Percentiles rank a stretch among this genome's conserved stretches.
These are phyloP conservation scores for Hydrocynus forskahlii DNA, from an alignment of 2,797 vertebrate genomes.

Conservation along the genomic window DNA sequence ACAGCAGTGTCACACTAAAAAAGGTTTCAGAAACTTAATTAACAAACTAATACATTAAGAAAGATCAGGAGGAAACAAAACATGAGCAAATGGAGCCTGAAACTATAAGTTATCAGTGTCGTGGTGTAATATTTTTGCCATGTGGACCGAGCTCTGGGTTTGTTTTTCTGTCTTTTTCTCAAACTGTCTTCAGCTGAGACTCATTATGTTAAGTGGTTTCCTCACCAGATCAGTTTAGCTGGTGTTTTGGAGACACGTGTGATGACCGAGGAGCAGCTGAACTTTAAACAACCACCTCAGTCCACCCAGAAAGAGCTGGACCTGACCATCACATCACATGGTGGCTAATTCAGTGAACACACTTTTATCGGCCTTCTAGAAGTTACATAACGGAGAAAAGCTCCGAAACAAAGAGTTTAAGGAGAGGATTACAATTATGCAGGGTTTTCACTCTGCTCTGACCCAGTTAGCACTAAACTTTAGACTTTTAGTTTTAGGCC, in stretches of 20 bases:
- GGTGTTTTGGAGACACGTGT: background rate
- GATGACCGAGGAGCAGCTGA: background rate
- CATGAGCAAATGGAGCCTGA: no score
- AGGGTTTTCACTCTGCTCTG: background rate
- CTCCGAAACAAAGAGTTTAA: background rate
- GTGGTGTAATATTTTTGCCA: no score
- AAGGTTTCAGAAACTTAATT: no score
- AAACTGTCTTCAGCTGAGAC: conserved; percentile 1
- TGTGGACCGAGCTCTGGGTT: background rate
- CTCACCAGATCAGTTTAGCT: conserved; percentile 32
- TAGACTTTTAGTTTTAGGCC: background rate
- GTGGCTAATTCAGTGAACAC: background rate
- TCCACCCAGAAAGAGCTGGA: background rate
- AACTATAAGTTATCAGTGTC: no score
- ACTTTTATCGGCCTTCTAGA: background rate
- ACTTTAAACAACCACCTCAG: background rate
- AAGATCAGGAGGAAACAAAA: no score
- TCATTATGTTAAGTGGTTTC: conserved; percentile 19
- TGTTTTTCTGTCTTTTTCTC: background rate
- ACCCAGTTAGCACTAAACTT: background rate
- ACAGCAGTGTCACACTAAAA: no score
- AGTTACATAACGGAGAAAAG: background rate
- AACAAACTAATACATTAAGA: no score
- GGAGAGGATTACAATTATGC: background rate
- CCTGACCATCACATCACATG: background rate